A percentile compares a stretch with the other conserved stretches of the same genome.
These are phyloP conservation scores for Yoshiicerus persimilis DNA, from an alignment of 1,140 invertebrate species.

Conservation along the genomic window DNA sequence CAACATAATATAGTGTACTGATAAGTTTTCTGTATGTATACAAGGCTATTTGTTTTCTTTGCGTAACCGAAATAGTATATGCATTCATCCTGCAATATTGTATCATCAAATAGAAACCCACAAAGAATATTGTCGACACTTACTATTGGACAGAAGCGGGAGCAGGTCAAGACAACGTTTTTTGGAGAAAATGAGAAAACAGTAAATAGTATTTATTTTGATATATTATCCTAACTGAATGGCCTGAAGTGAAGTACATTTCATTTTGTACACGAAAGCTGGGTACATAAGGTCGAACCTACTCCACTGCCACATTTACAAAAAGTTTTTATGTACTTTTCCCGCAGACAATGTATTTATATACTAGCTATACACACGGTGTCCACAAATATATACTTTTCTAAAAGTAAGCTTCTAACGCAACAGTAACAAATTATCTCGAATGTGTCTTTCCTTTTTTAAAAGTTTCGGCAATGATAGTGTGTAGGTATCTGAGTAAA, in stretches of 20 bases:
- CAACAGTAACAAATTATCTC: background rate
- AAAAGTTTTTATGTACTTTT: no score
- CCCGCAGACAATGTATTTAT: no score
- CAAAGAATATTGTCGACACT: background rate
- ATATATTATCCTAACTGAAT: background rate
- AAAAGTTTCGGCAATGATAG: background rate
- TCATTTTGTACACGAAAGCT: no score
- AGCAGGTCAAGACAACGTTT: background rate
- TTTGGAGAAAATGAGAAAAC: background rate
- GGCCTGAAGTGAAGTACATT: background rate
- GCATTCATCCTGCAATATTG: background rate
- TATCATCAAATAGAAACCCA: background rate
- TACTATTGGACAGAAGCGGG: background rate
- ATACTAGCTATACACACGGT: no score
- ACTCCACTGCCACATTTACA: no score
- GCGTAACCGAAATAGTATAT: background rate
- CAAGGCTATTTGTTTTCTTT: background rate
- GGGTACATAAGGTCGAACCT: no score
- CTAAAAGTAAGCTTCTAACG: background rate
- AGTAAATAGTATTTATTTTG: background rate
- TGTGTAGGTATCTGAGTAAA: background rate
- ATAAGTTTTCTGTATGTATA: background rate
- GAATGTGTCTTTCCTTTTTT: background rate
- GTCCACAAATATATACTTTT: background rate
- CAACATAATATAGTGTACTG: background rate